Evolutionary conservation across 2,797 vertebrate species (phyloP).

Genomic region (Salarias fasciatus): DNA sequence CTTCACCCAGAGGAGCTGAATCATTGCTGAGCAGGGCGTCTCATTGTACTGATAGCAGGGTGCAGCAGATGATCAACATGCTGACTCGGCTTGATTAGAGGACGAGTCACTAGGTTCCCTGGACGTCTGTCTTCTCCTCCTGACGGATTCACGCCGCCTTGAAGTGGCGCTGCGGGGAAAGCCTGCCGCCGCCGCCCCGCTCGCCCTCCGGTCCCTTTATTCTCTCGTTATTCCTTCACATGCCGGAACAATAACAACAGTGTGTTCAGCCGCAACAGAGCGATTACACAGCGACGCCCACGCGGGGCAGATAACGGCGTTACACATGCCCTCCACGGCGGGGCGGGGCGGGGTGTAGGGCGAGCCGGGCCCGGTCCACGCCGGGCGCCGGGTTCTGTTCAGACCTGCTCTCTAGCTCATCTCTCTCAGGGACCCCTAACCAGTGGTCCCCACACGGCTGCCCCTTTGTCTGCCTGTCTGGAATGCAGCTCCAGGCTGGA

Average conservation of each 20-base stretch:
- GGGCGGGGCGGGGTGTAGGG: constrained; percentile 29
- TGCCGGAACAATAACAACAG: constrained; percentile 53
- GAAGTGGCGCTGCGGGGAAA: constrained; percentile 52
- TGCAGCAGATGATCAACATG: constrained; percentile 35
- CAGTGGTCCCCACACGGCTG: constrained; percentile 27
- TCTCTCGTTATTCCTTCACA: constrained; percentile 47
- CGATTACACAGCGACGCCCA: constrained; percentile 51
- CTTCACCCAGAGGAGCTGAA: constrained; percentile 39
- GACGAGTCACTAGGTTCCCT: constrained; percentile 1
- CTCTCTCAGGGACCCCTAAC: constrained; percentile 63
- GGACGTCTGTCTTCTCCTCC: neutral
- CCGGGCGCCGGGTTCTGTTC: too few species aligned
- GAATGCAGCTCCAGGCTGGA: constrained; percentile 74
- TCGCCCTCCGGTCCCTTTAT: constrained; percentile 45
- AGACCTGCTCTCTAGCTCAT: constrained; percentile 53
- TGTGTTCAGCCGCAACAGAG: constrained; percentile 35
- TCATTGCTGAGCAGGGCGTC: constrained; percentile 40
- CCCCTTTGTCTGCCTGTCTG: constrained; percentile 79
- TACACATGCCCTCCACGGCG: constrained; percentile 55
- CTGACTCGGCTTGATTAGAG: constrained; percentile 49
- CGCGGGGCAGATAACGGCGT: constrained; percentile 54
- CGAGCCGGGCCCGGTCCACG: constrained; percentile 33
- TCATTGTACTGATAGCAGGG: constrained; percentile 4
- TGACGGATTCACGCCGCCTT: constrained; percentile 17
- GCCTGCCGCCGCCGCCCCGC: constrained; percentile 35